Conservation (phyloP, 2,113 vertebrate species). For the Lanius ludovicianus region DNA sequence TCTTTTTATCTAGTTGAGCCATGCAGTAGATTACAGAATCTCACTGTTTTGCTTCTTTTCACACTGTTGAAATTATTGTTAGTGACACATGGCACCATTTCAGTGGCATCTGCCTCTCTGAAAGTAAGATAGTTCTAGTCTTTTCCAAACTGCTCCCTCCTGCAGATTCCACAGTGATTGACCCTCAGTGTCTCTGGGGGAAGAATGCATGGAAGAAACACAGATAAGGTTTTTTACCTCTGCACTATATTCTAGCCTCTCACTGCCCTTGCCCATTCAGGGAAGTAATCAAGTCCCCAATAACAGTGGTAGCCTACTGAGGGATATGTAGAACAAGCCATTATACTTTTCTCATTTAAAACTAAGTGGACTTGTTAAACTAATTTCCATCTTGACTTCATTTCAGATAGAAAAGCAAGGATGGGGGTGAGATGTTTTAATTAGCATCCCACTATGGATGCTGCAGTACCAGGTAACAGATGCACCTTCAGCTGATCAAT, state of each 20-base stretch:
- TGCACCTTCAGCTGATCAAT: not conserved
- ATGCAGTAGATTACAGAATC: not conserved
- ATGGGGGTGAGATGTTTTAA: not conserved
- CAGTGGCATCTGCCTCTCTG: not conserved
- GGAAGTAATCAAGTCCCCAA: not conserved
- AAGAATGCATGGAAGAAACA: not conserved
- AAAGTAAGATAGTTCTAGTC: not conserved
- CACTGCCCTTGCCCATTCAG: not conserved
- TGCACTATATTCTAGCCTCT: not conserved
- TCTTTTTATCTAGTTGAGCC: not conserved
- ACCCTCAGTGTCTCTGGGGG: accelerated
- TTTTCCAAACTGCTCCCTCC: not conserved
- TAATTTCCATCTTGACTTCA: not conserved
- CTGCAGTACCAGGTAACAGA: not conserved
- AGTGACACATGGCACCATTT: not conserved
- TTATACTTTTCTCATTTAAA: conserved; percentile 12
- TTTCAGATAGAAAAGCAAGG: not conserved
- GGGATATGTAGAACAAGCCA: not conserved
- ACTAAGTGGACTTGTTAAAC: not conserved
- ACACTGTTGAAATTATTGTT: not conserved
- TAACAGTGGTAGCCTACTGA: not conserved
- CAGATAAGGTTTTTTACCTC: not conserved
- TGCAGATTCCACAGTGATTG: not conserved
- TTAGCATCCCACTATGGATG: not conserved
- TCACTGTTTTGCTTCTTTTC: not conserved